phyloP scores from a whole-genome alignment of 1,140 invertebrate species.

The Lineus longissimus region DNA sequence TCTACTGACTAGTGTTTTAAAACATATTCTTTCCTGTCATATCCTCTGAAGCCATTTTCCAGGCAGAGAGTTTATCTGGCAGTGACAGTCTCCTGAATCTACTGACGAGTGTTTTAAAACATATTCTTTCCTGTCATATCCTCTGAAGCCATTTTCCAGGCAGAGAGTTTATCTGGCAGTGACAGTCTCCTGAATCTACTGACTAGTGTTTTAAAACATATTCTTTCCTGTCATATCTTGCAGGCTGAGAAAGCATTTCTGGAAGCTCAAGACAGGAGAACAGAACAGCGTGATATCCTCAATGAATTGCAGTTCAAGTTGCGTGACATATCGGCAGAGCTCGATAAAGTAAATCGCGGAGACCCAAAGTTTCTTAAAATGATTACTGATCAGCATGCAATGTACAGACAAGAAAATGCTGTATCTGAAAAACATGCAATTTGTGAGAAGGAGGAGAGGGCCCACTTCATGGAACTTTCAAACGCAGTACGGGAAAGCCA shows the following conservation, averaged over 20 bases:
- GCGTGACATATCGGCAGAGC: slow-evolving; percentile 64
- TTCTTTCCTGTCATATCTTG: slow-evolving; percentile 26
- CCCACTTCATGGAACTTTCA: slow-evolving; percentile 65
- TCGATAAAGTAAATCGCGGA: slow-evolving; percentile 66
- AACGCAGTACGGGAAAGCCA: slow-evolving; percentile 68
- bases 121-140: no score
- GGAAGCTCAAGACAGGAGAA: slow-evolving; percentile 60
- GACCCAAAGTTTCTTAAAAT: slow-evolving; percentile 65
- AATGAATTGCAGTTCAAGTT: slow-evolving; percentile 60
- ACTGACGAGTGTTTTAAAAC: no score
- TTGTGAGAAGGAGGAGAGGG: slow-evolving; percentile 60
- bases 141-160: no score
- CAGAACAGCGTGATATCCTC: slow-evolving; percentile 59
- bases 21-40: no score
- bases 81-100: no score
- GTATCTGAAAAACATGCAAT: slow-evolving; percentile 42
- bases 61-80: no score
- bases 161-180: no score
- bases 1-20: no score
- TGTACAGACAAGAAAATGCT: slow-evolving; percentile 50
- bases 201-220: no score
- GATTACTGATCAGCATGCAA: slow-evolving; percentile 56
- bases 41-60: no score
- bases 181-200: no score
- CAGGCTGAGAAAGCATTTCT: slow-evolving; percentile 62